Evolutionary conservation across 2,888 invertebrate species (phyloP).

Genomic region (Ctena decussata): DNA sequence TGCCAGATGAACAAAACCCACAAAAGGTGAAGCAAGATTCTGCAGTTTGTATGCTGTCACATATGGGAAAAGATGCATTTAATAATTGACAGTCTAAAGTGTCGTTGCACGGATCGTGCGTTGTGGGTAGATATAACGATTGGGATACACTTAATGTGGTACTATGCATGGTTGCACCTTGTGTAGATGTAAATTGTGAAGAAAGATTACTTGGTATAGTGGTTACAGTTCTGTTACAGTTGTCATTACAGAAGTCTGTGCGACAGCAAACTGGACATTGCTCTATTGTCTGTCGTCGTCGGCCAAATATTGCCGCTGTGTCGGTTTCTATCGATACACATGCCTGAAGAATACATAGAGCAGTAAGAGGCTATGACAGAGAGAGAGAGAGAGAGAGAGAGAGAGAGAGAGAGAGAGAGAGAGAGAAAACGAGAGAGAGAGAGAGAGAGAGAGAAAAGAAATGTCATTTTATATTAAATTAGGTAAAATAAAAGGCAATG

Average conservation of each 20-base stretch:
- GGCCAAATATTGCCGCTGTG: not conserved
- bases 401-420: not conserved
- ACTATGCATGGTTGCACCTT: not conserved
- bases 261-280: not conserved
- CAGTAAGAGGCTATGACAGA: too few species aligned
- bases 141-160: not conserved
- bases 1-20: conserved; percentile 36
- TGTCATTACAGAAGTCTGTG: not conserved
- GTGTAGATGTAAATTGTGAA: not conserved
- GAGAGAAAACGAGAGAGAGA: not conserved
- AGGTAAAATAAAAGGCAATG: too few species aligned
- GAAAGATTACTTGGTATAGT: too few species aligned
- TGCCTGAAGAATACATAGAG: not conserved
- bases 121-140: conserved; percentile 5
- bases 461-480: too few species aligned
- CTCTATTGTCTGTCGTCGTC: not conserved
- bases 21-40: conserved; percentile 35
- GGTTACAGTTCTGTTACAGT: not conserved
- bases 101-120: conserved; percentile 41
- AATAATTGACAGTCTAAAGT: conserved; percentile 39
- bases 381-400: not conserved
- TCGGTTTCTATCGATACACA: not conserved
- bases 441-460: not conserved
- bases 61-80: conserved; percentile 35
- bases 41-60: conserved; percentile 31